Base-by-base conservation (phyloP, 2,113 vertebrate genomes). In the Toxostoma redivivum region DNA sequence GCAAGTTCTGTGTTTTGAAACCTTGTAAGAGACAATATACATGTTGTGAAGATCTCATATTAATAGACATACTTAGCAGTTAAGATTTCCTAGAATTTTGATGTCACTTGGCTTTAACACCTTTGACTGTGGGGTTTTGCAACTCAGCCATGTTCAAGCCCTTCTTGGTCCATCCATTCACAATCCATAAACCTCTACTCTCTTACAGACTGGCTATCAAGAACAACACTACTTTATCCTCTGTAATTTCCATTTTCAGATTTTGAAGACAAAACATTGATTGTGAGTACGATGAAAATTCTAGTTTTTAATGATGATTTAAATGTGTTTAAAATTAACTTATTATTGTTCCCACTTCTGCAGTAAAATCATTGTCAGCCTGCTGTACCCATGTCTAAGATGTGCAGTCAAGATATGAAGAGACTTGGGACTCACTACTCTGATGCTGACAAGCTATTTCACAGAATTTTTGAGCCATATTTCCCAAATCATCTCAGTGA, bases 241-340 rank as follows among this genome's bases (percentile, higher is more conserved):
- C 0, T 8, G 11, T 35, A 31, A 78, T n/a, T 79, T 47, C 62
- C 42, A 77, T 54, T 81, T 70, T 57, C 35, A 69, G 22, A 27
- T 66, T 81, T 69, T 37, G 6, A 62, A 30, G 28, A 74, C 40
- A 70, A 94, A 95, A 87, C 9, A 78, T 2, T 28, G 45, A 83
- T 77, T 81, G 38, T 1, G 0, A 89, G 11, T 13, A 87, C 0
- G 0, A 81, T 21, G 12, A 53, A 76, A 86, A 69, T 65, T 27
- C 8, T 22, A 61, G n/a, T 16, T 66, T 86, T 77, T 86, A 81
- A 83, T 38, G 45, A 50, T 84, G 28, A 80, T 62, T 83, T 89
- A 80, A 80, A 77, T 56, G 74, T 18, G 23, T 66, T 70, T 81
- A 38, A 83, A 86, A 80, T 95, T 70, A 90, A 65, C 11, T 37